A percentile compares a stretch with the other conserved stretches of the same genome.
These are phyloP conservation scores for Verasper variegatus DNA, from an alignment of 2,113 vertebrate genomes.

Conservation along the genomic window DNA sequence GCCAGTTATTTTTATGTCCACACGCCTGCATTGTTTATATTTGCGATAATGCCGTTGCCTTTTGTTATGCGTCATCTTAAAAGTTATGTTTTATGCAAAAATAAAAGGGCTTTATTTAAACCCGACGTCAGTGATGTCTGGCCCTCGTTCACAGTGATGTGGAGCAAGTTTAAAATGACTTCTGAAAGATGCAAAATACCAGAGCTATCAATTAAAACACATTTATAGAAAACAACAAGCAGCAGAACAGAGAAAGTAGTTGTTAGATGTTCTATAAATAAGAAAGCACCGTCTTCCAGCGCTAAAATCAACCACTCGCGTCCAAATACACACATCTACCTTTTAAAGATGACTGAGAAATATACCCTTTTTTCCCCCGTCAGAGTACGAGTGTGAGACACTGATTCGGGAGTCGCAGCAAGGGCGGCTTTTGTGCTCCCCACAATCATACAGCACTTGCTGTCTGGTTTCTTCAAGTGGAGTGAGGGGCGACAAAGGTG, in stretches of 20 bases:
- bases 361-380: slow-evolving; percentile 17
- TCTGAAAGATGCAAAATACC: no score
- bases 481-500: slow-evolving; percentile 63
- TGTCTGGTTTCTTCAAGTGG: slow-evolving; percentile 63
- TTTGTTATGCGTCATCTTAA: not conserved
- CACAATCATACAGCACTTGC: slow-evolving; percentile 59
- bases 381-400: slow-evolving; percentile 26
- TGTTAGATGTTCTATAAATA: slow-evolving; percentile 6
- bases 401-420: slow-evolving; percentile 59
- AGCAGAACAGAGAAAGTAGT: not conserved
- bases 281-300: not conserved
- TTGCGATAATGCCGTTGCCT: slow-evolving; percentile 19
- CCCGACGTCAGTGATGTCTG: not conserved
- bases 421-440: slow-evolving; percentile 63
- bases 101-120: not conserved
- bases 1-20: slow-evolving; percentile 40
- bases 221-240: not conserved
- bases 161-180: no score
- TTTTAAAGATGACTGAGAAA: slow-evolving; percentile 29
- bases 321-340: slow-evolving; percentile 23
- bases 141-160: no score
- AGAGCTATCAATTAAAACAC: not conserved
- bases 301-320: not conserved
- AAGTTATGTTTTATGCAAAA: not conserved
- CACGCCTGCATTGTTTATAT: slow-evolving; percentile 33